These are phyloP conservation scores for Euclidia mi DNA, from an alignment of 2,888 invertebrate genomes.

Conservation along the genomic window DNA sequence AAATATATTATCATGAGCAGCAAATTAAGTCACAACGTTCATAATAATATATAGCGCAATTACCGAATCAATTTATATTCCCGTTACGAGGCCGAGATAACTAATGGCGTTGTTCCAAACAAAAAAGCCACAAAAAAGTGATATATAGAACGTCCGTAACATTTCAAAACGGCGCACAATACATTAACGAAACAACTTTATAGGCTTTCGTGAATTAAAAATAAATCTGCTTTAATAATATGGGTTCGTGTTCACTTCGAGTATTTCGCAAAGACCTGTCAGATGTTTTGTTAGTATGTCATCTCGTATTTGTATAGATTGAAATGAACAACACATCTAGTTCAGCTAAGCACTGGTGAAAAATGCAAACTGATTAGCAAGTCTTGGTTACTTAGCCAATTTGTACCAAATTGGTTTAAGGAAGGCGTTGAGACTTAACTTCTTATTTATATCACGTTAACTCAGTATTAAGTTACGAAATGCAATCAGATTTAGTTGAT, in stretches of 20 bases:
- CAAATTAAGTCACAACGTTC: constrained; percentile 24
- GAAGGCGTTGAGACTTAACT: constrained; percentile 23
- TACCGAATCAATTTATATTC: constrained; percentile 49
- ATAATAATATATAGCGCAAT: constrained; percentile 49
- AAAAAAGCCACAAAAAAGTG: constrained; percentile 58
- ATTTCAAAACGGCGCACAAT: constrained; percentile 28
- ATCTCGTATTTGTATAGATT: constrained; percentile 59
- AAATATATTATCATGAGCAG: neutral
- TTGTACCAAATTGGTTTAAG: constrained; percentile 37
- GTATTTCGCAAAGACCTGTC: constrained; percentile 54
- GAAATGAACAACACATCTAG: constrained; percentile 47
- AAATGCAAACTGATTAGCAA: constrained; percentile 48
- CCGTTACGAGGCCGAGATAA: constrained; percentile 51
- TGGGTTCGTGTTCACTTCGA: constrained; percentile 47
- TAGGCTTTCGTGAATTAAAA: constrained; percentile 45
- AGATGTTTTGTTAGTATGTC: constrained; percentile 60
- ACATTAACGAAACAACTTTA: constrained; percentile 58
- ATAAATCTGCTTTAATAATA: constrained; percentile 52
- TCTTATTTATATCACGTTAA: constrained; percentile 19
- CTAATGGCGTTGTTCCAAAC: constrained; percentile 65
- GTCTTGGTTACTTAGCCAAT: constrained; percentile 38
- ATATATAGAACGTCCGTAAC: constrained; percentile 50
- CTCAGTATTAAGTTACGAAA: constrained; percentile 29
- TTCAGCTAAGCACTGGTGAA: constrained; percentile 31
- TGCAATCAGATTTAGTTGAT: constrained; percentile 4